Base-by-base conservation (phyloP, 2,113 vertebrate genomes). In the Urocolius indicus region DNA sequence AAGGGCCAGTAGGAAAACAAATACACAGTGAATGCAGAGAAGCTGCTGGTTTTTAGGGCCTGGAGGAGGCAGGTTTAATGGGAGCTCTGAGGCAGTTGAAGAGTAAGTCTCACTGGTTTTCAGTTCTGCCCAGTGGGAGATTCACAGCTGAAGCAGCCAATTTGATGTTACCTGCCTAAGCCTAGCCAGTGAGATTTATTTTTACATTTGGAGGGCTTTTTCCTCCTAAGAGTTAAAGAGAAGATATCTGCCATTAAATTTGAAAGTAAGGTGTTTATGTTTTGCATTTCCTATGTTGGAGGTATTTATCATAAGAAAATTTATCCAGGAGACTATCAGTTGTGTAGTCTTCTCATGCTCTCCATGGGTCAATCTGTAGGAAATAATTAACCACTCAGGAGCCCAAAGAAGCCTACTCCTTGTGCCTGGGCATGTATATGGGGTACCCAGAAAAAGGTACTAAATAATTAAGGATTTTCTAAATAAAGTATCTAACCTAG, bases 141-240 rank as follows among this genome's bases (percentile, higher is more conserved):
- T 52, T 79, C n/a, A 32, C 18, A 84, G n/a, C 4, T 68, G 49
- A 84, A 62, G 3, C 0, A 3, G 3, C 3, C 1, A 0, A 27
- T 83, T 23, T 63, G 34, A 86, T 59, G 9, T 21, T 34, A 52
- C 14, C 20, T 58, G 38, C 21, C 7, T 52, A 78, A 74, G 8
- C 3, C n/a, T 87, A 58, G 24, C 3, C 21, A 74, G 6, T 32
- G 27, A 73, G 27, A 38, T 77, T 29, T 62, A 13, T 14, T 55
- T 90, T 61, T 51, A 5, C 7, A 29, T 36, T 78, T 59, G 52
- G 13, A 16, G 43, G 4, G 23, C 23, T 5, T 2, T 0, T 3
- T 6, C 5, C 21, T 5, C 5, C 27, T 6, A 38, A 30, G 20
- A 8, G 29, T 59, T 4, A 30, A 29, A 76, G 18, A 24, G 18